Conservation (phyloP, 2,113 vertebrate genomes). For the Pedionomus torquatus region DNA sequence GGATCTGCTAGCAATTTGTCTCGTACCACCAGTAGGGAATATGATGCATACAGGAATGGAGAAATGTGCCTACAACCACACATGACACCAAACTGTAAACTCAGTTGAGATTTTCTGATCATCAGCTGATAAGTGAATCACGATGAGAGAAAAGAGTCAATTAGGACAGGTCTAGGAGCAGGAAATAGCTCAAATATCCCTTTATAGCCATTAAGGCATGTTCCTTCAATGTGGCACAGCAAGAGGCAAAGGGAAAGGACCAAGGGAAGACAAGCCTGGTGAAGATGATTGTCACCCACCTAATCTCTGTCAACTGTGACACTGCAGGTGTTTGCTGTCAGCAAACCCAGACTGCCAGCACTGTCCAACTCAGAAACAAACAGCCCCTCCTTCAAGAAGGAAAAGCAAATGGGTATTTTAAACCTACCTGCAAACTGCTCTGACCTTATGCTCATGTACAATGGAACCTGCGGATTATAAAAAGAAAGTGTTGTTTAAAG, state of each 20-base stretch:
- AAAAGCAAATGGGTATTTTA: background rate
- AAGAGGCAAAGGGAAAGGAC: background rate
- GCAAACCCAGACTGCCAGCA: background rate
- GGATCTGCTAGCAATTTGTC: background rate
- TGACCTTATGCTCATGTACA: rapidly evolving
- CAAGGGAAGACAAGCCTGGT: background rate
- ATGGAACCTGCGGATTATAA: background rate
- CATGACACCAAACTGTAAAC: background rate
- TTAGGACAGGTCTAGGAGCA: background rate
- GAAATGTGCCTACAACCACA: background rate
- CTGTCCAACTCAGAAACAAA: background rate
- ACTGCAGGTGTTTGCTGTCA: background rate
- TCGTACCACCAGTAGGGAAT: background rate
- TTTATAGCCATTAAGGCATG: background rate
- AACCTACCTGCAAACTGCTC: background rate
- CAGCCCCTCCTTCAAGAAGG: background rate
- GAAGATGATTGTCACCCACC: background rate
- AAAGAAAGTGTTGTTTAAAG: background rate
- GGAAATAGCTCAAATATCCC: background rate
- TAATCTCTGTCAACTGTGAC: background rate
- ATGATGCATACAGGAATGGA: background rate
- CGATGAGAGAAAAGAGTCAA: background rate
- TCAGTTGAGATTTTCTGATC: background rate
- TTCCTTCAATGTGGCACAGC: background rate
- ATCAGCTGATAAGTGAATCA: background rate